These are phyloP conservation scores for Paraescarpia echinospica DNA, from an alignment of 1,140 invertebrate species.

Conservation along the genomic window DNA sequence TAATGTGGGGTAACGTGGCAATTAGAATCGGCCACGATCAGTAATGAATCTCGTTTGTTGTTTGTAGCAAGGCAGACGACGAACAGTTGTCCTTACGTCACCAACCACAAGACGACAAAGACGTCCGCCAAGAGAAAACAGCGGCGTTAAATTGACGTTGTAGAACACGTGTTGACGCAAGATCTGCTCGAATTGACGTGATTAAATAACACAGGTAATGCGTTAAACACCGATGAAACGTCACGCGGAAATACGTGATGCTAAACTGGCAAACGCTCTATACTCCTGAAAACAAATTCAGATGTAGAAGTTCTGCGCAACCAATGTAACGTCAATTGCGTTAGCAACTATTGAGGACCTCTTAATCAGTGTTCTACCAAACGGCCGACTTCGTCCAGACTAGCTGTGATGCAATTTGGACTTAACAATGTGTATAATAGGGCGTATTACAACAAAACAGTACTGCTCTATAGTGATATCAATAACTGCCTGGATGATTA, in stretches of 20 bases:
- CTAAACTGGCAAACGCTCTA: neutral
- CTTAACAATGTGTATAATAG: too few relatives aligned
- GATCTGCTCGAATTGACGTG: neutral
- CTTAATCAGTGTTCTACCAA: too few relatives aligned
- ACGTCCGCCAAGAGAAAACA: neutral
- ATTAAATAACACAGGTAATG: neutral
- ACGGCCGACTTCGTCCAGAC: too few relatives aligned
- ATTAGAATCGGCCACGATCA: neutral
- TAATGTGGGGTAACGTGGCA: neutral
- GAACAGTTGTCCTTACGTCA: neutral
- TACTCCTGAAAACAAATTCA: too few relatives aligned
- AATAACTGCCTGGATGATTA: too few relatives aligned
- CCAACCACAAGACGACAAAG: neutral
- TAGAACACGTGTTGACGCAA: neutral
- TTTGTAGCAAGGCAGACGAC: too few relatives aligned
- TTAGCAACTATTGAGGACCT: too few relatives aligned
- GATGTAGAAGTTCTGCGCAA: too few relatives aligned
- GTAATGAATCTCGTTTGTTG: neutral
- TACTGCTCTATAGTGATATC: too few relatives aligned
- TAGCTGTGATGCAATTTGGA: too few relatives aligned
- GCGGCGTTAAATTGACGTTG: neutral
- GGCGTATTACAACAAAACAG: too few relatives aligned
- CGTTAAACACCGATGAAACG: neutral
- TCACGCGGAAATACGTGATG: neutral
- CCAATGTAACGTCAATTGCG: too few relatives aligned